Evolutionary conservation across 2,797 vertebrate species (phyloP).

Genomic region (Bradypodion pumilum): DNA sequence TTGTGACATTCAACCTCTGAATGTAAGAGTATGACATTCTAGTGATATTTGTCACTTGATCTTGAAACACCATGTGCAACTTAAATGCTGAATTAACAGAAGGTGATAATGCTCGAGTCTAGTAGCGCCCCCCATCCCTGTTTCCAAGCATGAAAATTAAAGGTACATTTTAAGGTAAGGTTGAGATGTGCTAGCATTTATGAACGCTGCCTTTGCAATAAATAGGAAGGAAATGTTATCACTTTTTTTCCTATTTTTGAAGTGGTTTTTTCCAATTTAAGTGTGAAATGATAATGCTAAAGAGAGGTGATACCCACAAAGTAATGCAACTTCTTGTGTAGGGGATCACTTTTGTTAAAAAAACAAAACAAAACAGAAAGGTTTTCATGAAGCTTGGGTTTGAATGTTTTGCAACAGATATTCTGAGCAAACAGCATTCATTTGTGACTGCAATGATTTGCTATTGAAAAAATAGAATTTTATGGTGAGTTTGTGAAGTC

Average conservation of each 20-base stretch:
- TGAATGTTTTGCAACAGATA: background rate
- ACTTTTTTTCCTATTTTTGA: conserved; percentile 69
- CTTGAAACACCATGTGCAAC: background rate
- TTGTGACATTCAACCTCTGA: background rate
- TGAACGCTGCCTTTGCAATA: conserved; percentile 1
- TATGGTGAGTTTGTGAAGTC: background rate
- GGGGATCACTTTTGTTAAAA: conserved; percentile 23
- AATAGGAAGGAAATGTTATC: conserved; percentile 64
- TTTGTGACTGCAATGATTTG: background rate
- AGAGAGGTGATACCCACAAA: conserved; percentile 54
- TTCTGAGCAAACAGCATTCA: background rate
- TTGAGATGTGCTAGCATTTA: background rate
- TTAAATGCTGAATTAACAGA: background rate
- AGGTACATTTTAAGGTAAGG: background rate
- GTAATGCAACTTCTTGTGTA: conserved; percentile 37
- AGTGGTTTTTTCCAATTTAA: too few relatives aligned
- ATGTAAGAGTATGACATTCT: background rate
- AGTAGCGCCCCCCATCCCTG: too few relatives aligned
- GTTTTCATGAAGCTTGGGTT: background rate
- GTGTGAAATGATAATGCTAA: conserved; percentile 57
- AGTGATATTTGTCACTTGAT: background rate
- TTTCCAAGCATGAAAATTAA: too few relatives aligned
- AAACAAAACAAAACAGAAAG: conserved; percentile 26
- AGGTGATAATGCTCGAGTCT: too few relatives aligned
- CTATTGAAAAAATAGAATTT: background rate